These are phyloP conservation scores for Ctenoplectra terminalis DNA, from an alignment of 1,140 invertebrate species.

Conservation along the genomic window DNA sequence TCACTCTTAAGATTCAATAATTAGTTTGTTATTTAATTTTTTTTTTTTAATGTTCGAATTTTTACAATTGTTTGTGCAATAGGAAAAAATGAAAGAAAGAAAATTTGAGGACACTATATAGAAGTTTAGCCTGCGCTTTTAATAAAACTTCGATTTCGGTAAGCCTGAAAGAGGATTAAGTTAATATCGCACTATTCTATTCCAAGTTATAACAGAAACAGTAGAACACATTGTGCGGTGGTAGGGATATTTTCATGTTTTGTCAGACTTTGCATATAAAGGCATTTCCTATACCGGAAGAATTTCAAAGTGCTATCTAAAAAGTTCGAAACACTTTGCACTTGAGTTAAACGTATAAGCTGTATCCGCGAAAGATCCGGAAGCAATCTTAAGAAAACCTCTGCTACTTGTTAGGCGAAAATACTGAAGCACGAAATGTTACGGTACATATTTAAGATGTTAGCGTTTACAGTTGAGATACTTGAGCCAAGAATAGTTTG, in stretches of 20 bases:
- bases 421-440: neutral
- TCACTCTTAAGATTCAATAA: too few species aligned
- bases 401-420: neutral
- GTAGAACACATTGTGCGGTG: neutral
- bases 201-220: neutral
- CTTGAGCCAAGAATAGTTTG: too few species aligned
- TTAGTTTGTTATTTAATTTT: too few species aligned
- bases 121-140: too few species aligned
- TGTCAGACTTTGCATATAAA: neutral
- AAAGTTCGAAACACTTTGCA: neutral
- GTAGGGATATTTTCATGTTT: neutral
- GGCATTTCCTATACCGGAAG: neutral
- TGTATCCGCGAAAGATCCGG: neutral
- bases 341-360: constrained; percentile 6
- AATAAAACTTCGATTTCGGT: neutral
- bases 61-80: neutral
- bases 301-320: neutral
- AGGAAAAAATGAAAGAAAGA: too few species aligned
- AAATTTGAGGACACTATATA: too few species aligned
- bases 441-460: too few species aligned
- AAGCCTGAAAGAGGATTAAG: neutral
- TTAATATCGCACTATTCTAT: neutral
- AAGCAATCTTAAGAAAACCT: neutral
- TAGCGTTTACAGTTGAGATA: too few species aligned
- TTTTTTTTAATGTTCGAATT: too few species aligned